These are phyloP conservation scores for Caenorhabditis sulstoni DNA, from an alignment of 2,888 invertebrate genomes.

Conservation along the genomic window DNA sequence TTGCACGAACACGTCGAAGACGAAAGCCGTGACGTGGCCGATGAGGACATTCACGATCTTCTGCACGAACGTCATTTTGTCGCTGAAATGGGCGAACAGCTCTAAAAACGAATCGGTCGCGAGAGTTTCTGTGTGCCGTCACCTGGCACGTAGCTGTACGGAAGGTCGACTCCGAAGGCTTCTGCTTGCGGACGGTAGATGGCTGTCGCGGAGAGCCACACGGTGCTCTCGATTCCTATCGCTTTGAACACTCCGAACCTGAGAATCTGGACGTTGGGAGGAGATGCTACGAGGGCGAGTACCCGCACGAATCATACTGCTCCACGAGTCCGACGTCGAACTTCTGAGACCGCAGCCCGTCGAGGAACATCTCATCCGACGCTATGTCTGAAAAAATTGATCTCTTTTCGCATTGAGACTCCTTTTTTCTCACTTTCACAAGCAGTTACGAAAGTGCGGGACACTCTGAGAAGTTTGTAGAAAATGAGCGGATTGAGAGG, in stretches of 20 bases:
- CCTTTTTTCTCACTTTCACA: slow-evolving; percentile 13
- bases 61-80: slow-evolving; percentile 67
- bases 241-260: slow-evolving; percentile 70
- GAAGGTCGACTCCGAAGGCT: slow-evolving; percentile 71
- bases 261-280: neutral
- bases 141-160: slow-evolving; percentile 78
- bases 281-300: neutral
- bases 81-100: slow-evolving; percentile 72
- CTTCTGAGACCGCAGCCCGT: slow-evolving; percentile 47
- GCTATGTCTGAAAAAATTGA: slow-evolving; percentile 57
- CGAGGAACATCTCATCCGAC: slow-evolving; percentile 50
- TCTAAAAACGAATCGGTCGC: slow-evolving; percentile 50
- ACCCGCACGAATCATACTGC: slow-evolving; percentile 76
- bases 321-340: slow-evolving; percentile 76
- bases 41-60: slow-evolving; percentile 59
- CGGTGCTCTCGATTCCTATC: slow-evolving; percentile 59
- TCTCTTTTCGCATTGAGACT: neutral
- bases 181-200: slow-evolving; percentile 72
- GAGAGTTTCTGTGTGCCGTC: too few species aligned
- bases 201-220: slow-evolving; percentile 77
- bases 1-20: slow-evolving; percentile 44
- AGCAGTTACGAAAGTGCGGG: slow-evolving; percentile 60
- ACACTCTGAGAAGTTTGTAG: slow-evolving; percentile 71
- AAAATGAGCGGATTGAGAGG: slow-evolving; percentile 75
- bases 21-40: slow-evolving; percentile 45